Base-by-base conservation (phyloP, 92 coral and sea anemone species). In the Porites lobata region DNA sequence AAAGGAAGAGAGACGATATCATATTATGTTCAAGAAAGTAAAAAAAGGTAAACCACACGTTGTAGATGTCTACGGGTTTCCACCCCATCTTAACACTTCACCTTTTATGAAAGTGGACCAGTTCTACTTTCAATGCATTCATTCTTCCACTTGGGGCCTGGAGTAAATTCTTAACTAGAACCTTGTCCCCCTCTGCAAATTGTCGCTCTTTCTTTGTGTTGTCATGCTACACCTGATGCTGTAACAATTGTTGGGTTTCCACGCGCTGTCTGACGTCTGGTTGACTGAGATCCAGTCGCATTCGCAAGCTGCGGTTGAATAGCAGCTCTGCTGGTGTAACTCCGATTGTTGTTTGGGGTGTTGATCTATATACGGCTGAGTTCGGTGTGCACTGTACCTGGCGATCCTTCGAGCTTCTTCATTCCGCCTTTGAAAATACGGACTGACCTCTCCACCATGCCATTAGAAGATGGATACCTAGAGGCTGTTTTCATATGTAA, bases 61-160 rank as follows among this genome's bases (percentile, higher is more conserved):
- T 22, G 24, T 20, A 64, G n/a, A 64, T 64, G 58, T 12, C 12
- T 8, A 12, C 1, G 58, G 11, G 58, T 8, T 53, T 8, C 58
- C 58, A 53, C 58, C 58, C 58, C 58, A 53, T 53, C 58, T 53
- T 53, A 8, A 53, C 11, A 53, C 58, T 3, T 53, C 9, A 53
- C 11, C 19, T 12, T 68, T 7, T 68, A 29, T 68, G 50, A 22
- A 26, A 26, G 18, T 22, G 50, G 50, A 9, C 50, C 50, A 3
- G 1, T 68, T 7, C 73, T 68, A 6, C 9, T 14, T 38, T 38
- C 22, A 72, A 43, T 32, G 76, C 50, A 20, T 32, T 24, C 76
- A 8, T 72, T 72, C 3, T 72, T 72, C 76, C 56, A 72, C 22
- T 72, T 72, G 6, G 26, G 59, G 19, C 76, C 76, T 3, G 57